These are phyloP conservation scores for Poecilia latipinna DNA, from an alignment of 2,113 vertebrate genomes.

Conservation along the genomic window DNA sequence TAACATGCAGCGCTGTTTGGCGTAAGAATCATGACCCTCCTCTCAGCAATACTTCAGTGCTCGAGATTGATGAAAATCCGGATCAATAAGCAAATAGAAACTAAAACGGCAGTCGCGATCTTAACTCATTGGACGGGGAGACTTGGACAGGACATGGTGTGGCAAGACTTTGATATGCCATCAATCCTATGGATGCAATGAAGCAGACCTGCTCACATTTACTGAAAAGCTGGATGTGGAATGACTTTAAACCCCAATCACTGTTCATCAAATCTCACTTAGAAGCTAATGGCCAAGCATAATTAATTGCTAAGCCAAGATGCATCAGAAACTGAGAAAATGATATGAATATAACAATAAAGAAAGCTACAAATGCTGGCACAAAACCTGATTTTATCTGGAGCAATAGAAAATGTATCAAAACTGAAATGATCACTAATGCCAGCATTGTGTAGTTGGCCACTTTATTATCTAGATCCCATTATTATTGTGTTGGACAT, in stretches of 20 bases:
- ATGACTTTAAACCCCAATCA: slow-evolving; percentile 35
- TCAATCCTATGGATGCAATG: slow-evolving; percentile 57
- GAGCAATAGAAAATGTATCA: background rate
- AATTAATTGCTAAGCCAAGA: slow-evolving; percentile 6
- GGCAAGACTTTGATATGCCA: slow-evolving; percentile 38
- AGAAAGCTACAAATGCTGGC: background rate
- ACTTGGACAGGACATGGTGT: slow-evolving; percentile 17
- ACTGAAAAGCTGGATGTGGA: slow-evolving; percentile 5
- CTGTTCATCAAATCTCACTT: slow-evolving; percentile 16
- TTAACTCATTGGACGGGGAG: slow-evolving; percentile 62
- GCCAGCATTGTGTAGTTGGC: background rate
- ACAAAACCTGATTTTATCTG: background rate
- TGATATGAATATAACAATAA: background rate
- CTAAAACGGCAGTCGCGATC: slow-evolving; percentile 51
- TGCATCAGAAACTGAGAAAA: background rate
- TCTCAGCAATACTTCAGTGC: slow-evolving; percentile 61
- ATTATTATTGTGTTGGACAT: background rate
- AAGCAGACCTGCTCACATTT: slow-evolving; percentile 22
- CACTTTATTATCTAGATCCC: background rate
- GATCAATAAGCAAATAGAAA: slow-evolving; percentile 77
- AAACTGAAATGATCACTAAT: background rate
- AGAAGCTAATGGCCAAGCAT: background rate
- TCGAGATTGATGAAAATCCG: slow-evolving; percentile 75
- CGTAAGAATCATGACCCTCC: slow-evolving; percentile 63
- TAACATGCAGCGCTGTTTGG: slow-evolving; percentile 48